These are phyloP conservation scores for Drosophila repletoides DNA, from an alignment of 1,140 invertebrate species.

Conservation along the genomic window DNA sequence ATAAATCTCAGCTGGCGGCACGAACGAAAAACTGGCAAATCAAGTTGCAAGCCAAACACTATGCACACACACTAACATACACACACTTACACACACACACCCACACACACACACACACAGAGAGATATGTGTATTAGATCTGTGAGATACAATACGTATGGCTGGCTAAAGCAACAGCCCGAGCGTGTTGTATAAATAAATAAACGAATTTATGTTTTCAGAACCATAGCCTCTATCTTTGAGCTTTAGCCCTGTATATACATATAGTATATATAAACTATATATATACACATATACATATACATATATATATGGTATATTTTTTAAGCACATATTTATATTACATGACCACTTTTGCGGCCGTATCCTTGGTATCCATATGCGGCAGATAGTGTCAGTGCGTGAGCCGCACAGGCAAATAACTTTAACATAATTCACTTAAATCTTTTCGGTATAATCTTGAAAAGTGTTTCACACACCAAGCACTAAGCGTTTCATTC, in stretches of 20 bases:
- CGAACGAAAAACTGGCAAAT: slow-evolving; percentile 51
- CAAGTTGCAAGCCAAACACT: slow-evolving; percentile 48
- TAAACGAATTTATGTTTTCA: slow-evolving; percentile 67
- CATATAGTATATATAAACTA: neutral
- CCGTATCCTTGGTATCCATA: slow-evolving; percentile 8
- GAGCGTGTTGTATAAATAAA: slow-evolving; percentile 67
- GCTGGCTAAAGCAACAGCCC: slow-evolving; percentile 35
- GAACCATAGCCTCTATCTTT: slow-evolving; percentile 12
- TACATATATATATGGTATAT: slow-evolving; percentile 17
- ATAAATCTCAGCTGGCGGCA: slow-evolving; percentile 63
- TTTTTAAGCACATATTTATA: slow-evolving; percentile 70
- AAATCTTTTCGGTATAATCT: slow-evolving; percentile 80
- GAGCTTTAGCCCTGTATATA: neutral
- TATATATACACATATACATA: slow-evolving; percentile 16
- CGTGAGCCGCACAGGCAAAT: slow-evolving; percentile 61
- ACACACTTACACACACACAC: slow-evolving; percentile 5
- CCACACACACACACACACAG: neutral
- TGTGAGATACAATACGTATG: slow-evolving; percentile 46
- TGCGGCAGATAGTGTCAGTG: slow-evolving; percentile 48
- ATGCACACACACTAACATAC: slow-evolving; percentile 14
- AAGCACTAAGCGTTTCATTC: slow-evolving; percentile 15
- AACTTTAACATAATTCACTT: slow-evolving; percentile 80
- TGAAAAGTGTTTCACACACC: slow-evolving; percentile 68
- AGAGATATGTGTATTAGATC: neutral
- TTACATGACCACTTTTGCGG: slow-evolving; percentile 55